Evolutionary conservation across 2,797 vertebrate genomes (phyloP), one percentile per base, ranked within the genome.

Genomic region (Enteromius argenteus): DNA sequence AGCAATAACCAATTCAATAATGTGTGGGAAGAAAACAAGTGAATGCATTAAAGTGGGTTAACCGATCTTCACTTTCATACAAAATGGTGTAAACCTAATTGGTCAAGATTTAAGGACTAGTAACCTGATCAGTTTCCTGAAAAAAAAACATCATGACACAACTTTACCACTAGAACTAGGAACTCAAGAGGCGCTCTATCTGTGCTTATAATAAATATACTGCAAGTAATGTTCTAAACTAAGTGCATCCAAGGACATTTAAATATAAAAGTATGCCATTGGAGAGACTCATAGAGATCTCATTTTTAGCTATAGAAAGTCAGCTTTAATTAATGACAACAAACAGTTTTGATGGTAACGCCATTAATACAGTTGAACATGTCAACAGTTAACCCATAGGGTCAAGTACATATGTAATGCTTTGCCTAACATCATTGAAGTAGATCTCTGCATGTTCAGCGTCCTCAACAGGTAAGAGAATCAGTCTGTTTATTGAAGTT

Each of bases 351-450:
- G 53, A 46, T 76, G 17, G 13, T 46, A 60, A 71, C 23, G 39
- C 49, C 66, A 71, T 58, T 71, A 30, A 30, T 42, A 64, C 27
- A 37, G 42, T 30, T 68, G 64, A 62, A 75, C 69, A 60, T 32
- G 53, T 64, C 27, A 81, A 74, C 80, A 8, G 58, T 60, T 74
- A 39, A 85, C 84, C 73, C 64, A 56, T 62, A 30, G 60, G 74
- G 42, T 77, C 58, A 71, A 35, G 46, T 23, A 49, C 56, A 80
- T 35, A n/a, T n/a, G 51, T 1, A 35, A 53, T 53, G 49, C 15
- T 64, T 32, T 64, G 14, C 62, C 62, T 64, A 64, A 46, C 66
- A 56, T 66, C 53, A 23, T 4, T 30, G 8, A n/a, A 8, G 27
- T 11, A 15, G 76, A 27, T 46, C 71, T 8, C 23, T 37, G 69